Evolutionary conservation across 2,113 vertebrate genomes (phyloP).

Genomic region (Symphodus melops): DNA sequence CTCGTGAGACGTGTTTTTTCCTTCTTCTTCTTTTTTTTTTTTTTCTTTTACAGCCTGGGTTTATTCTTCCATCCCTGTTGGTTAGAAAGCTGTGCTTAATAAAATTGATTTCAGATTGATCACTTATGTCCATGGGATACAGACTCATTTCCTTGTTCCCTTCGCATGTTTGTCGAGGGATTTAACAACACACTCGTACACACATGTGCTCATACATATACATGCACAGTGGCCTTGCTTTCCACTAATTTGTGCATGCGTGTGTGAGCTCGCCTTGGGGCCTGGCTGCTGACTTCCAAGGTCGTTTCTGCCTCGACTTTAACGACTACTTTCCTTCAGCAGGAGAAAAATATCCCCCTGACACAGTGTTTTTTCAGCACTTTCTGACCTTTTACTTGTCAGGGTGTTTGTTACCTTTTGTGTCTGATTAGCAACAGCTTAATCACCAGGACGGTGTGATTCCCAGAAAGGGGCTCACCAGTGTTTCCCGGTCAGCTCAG

Average conservation of each 20-base stretch:
- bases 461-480: slow-evolving; percentile 64
- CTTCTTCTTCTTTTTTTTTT: background rate
- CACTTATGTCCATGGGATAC: slow-evolving; percentile 32
- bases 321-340: slow-evolving; percentile 57
- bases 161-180: slow-evolving; percentile 29
- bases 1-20: background rate
- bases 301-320: slow-evolving; percentile 54
- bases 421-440: slow-evolving; percentile 49
- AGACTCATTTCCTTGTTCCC: slow-evolving; percentile 41
- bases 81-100: slow-evolving; percentile 43
- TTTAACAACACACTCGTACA: slow-evolving; percentile 25
- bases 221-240: slow-evolving; percentile 17
- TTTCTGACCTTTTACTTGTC: slow-evolving; percentile 37
- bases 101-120: slow-evolving; percentile 58
- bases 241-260: slow-evolving; percentile 29
- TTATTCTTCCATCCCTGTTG: slow-evolving; percentile 16
- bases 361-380: slow-evolving; percentile 12
- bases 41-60: background rate
- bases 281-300: slow-evolving; percentile 65
- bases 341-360: slow-evolving; percentile 26
- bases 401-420: slow-evolving; percentile 29
- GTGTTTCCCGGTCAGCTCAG: slow-evolving; percentile 30
- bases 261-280: slow-evolving; percentile 42
- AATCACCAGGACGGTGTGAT: slow-evolving; percentile 43
- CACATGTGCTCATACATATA: slow-evolving; percentile 9